These are phyloP conservation scores for Eunapius fragilis DNA, from an alignment of 37 sponge, comb jelly and placozoan genomes.

Conservation along the genomic window DNA sequence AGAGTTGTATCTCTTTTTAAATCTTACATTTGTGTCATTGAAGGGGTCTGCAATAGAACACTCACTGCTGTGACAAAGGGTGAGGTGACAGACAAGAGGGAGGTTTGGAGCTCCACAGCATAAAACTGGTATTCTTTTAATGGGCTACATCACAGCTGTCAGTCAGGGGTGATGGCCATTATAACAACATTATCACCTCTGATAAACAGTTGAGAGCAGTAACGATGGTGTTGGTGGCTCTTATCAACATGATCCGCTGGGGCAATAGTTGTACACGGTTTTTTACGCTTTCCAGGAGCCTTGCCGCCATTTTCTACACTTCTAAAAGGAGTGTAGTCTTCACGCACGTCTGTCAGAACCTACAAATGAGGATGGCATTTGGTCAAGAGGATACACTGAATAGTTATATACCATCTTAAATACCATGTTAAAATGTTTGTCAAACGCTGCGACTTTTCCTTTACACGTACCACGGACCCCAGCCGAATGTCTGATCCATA, in stretches of 20 bases:
- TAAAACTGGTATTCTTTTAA: too few species aligned
- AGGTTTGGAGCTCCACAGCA: too few species aligned
- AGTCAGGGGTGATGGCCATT: background rate
- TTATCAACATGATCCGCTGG: background rate
- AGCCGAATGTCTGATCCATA: conserved; percentile 63
- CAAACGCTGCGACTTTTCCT: conserved; percentile 53
- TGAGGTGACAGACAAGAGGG: too few species aligned
- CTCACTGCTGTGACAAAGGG: too few species aligned
- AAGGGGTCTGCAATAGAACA: too few species aligned
- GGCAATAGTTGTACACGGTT: background rate
- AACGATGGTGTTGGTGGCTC: background rate
- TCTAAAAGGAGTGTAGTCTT: conserved; percentile 57
- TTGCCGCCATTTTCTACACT: conserved; percentile 46
- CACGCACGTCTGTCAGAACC: conserved; percentile 53
- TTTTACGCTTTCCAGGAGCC: background rate
- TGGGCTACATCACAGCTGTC: too few species aligned
- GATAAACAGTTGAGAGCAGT: conserved; percentile 38
- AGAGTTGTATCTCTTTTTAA: background rate
- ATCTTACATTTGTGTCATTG: background rate
- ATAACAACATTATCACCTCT: conserved; percentile 72
- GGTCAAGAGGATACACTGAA: background rate
- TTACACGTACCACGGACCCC: conserved; percentile 66
- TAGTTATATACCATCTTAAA: too few species aligned
- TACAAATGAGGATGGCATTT: background rate
- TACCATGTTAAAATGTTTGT: conserved; percentile 75